Base-by-base conservation (phyloP, 2,797 vertebrate species). In the Urosaurus nigricauda region DNA sequence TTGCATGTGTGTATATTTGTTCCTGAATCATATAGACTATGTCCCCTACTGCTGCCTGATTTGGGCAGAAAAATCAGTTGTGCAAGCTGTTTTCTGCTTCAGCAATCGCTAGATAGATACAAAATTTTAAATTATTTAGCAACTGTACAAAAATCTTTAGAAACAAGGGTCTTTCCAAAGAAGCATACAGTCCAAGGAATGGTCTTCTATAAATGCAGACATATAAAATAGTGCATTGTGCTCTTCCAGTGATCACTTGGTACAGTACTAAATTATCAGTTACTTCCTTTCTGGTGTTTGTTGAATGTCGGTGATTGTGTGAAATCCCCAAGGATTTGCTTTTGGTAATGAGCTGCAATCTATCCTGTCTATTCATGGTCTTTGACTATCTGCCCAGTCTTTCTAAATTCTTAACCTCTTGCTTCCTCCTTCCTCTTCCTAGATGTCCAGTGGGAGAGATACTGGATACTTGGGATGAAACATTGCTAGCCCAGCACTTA, bases 321-420 rank as follows among this genome's bases (percentile, higher is more conserved):
- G 40, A 91, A 92, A 92, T 89, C 96, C 95, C 90, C 74, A 0
- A 63, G 93, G 95, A 95, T 92, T 94, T 60, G 56, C 87, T 93
- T 93, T 89, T 14, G 0, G 88, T 97, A 96, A 97, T 96, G 94
- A 97, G 94, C 97, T 96, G 96, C 96, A 97, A 96, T 90, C 93
- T 19, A 47, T 91, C 85, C 92, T 92, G 35, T 94, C 94, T 94
- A 84, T 90, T 90, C 93, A 87, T 94, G 85, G 3, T 84, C 92
- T 96, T 95, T 5, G 75, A 93, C 93, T 96, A 96, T 97, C 96
- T 95, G 90, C 94, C 95, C 94, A 95, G 96, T 97, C 96, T 97
- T 93, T 73, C 93, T 87, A 95, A 97, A 95, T 97, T 97, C 96
- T 94, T 97, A 97, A 97, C 96, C 95, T 96, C 94, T 87, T 91